A percentile compares a stretch with the other conserved stretches of the same genome.
Conservation (phyloP, 2,888 invertebrate species). For the Operophtera brumata region DNA sequence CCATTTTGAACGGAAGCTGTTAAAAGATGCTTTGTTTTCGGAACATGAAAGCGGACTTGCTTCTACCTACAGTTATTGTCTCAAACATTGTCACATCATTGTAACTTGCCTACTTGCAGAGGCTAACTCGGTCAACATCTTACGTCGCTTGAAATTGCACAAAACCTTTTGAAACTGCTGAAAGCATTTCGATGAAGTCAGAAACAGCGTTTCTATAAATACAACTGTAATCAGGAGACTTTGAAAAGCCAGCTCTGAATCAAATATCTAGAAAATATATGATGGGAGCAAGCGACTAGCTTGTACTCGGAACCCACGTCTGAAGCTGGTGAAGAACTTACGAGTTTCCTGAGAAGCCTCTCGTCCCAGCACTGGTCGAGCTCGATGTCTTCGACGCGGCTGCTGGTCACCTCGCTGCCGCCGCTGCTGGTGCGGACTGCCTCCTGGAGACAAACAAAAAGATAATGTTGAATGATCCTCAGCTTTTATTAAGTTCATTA, state of each 20-base stretch:
- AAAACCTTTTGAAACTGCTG: constrained; percentile 5
- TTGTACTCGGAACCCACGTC: too few relatives aligned
- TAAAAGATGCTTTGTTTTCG: background rate
- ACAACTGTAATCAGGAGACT: background rate
- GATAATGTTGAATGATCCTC: background rate
- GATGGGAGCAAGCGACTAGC: too few relatives aligned
- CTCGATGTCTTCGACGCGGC: constrained; percentile 75
- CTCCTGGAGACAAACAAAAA: constrained; percentile 58
- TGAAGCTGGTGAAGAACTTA: constrained; percentile 59
- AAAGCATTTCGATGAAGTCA: background rate
- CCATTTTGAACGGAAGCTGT: background rate
- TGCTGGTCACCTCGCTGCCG: constrained; percentile 63
- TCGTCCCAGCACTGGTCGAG: constrained; percentile 90
- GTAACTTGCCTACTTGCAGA: background rate
- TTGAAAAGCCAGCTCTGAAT: background rate
- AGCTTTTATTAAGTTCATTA: too few relatives aligned
- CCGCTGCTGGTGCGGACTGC: constrained; percentile 62
- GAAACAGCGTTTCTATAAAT: background rate
- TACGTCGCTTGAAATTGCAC: background rate
- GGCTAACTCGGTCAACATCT: constrained; percentile 13
- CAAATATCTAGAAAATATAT: too few relatives aligned
- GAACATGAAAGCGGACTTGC: too few relatives aligned
- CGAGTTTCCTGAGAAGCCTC: constrained; percentile 84
- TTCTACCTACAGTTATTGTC: too few relatives aligned
- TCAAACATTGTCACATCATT: too few relatives aligned